Evolutionary conservation across 2,888 invertebrate genomes (phyloP), one percentile per base, ranked within the genome.

Genomic region (Drosophila kambysellisi): DNA sequence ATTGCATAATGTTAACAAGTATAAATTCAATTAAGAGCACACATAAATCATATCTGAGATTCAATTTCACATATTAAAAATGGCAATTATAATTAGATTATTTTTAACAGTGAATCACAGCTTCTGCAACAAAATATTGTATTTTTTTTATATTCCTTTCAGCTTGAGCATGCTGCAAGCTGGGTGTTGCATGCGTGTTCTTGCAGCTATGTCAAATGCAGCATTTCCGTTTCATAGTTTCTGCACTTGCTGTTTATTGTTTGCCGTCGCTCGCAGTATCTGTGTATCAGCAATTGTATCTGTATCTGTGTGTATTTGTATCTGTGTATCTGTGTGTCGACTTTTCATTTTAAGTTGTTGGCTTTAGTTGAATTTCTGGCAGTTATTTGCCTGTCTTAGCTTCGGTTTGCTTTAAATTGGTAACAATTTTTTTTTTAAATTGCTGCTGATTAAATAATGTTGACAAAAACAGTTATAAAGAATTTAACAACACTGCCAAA

Each of bases 161-260:
- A 53, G 53, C 33, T 35, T 41, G 64, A 32, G 39, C 15, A 3
- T 30, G 37, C 9, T 39, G 39, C n/a, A 1, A 39, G 53, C 32
- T 65, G 37, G 53, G 25, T 54, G 64, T 52, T 65, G 60, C 17
- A 62, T 89, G 87, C 74, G 74, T 86, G 80, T 66, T 75, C 72
- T 75, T 85, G 80, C 76, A 88, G 70, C 82, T 90, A 79, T 87
- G 86, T 90, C 90, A 87, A 88, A 82, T 83, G 86, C 88, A 90
- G 88, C 81, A 70, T 77, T 88, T 79, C 86, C 85, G 85, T 79
- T 81, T 79, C 65, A 71, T 79, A 81, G 71, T 77, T 79, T 76
- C 76, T 88, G 90, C 75, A 74, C 70, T 81, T 79, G 83, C 81
- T 77, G 75, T 85, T 83, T 88, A 88, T 89, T 82, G 78, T 80